phyloP scores from a whole-genome alignment of 1,140 invertebrate genomes.

The Acromyrmex heyeri region DNA sequence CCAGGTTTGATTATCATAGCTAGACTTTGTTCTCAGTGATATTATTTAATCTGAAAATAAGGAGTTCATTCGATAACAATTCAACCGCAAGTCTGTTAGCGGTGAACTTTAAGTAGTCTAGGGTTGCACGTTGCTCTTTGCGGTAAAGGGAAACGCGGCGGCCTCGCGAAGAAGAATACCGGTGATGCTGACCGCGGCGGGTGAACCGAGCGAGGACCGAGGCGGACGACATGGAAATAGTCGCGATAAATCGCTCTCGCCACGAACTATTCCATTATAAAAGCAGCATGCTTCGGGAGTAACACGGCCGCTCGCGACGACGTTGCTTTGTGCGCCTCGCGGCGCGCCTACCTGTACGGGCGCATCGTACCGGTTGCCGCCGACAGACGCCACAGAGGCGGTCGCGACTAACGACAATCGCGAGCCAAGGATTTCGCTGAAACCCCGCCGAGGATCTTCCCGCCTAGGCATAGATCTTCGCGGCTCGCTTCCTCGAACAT shows the following conservation, averaged over 20 bases:
- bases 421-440: conserved; percentile 68
- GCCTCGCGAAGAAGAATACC: conserved; percentile 57
- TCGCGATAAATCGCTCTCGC: conserved; percentile 81
- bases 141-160: conserved; percentile 38
- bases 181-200: conserved; percentile 63
- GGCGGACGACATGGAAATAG: conserved; percentile 80
- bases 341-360: conserved; percentile 74
- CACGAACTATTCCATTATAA: conserved; percentile 82
- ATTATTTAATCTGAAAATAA: not conserved
- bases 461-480: conserved; percentile 59
- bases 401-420: conserved; percentile 73
- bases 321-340: conserved; percentile 76
- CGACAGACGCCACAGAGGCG: conserved; percentile 64
- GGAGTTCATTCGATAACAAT: not conserved
- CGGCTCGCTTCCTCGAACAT: conserved; percentile 48
- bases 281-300: conserved; percentile 72
- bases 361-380: conserved; percentile 62
- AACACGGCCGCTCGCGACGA: conserved; percentile 72
- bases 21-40: too few relatives aligned
- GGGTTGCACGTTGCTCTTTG: conserved; percentile 32
- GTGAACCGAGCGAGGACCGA: conserved; percentile 56
- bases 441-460: conserved; percentile 51
- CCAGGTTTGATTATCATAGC: too few relatives aligned
- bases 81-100: not conserved
- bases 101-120: conserved; percentile 33